A percentile compares a stretch with the other conserved stretches of the same genome.
Evolutionary conservation across 1,140 invertebrate genomes (phyloP).

Genomic region (Pemphigus obesinymphae): DNA sequence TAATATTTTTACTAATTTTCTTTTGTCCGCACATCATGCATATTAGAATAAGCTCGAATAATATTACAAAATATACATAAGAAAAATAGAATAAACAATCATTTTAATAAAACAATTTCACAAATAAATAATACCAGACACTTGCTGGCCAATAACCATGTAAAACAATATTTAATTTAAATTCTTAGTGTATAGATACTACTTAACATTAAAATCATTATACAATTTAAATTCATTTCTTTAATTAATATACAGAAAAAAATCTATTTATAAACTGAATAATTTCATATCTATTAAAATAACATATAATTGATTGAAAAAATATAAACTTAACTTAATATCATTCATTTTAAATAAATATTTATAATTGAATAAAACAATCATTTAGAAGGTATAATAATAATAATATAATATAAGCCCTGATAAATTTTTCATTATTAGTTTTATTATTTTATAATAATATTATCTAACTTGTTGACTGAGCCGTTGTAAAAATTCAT

Average conservation of each 20-base stretch:
- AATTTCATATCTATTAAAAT: constrained; percentile 5
- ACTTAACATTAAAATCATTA: constrained; percentile 13
- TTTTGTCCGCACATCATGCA: too few species aligned
- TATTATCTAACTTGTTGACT: constrained; percentile 80
- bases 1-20: too few species aligned
- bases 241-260: neutral
- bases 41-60: neutral
- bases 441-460: neutral
- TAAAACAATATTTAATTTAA: neutral
- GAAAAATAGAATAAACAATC: constrained; percentile 11
- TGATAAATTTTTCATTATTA: neutral
- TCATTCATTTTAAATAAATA: constrained; percentile 6
- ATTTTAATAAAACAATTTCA: constrained; percentile 35
- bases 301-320: neutral
- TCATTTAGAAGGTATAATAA: neutral
- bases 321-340: constrained; percentile 8
- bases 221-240: constrained; percentile 8
- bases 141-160: constrained; percentile 8
- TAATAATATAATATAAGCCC: neutral
- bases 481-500: constrained; percentile 96
- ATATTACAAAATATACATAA: neutral
- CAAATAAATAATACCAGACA: constrained; percentile 27
- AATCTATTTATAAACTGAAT: neutral
- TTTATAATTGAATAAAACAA: constrained; percentile 6
- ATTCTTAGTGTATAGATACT: constrained; percentile 4